Percentiles rank a stretch among this genome's conserved stretches.
Evolutionary conservation across 2,888 invertebrate genomes (phyloP).

Genomic region (Myopa tessellatipennis): DNA sequence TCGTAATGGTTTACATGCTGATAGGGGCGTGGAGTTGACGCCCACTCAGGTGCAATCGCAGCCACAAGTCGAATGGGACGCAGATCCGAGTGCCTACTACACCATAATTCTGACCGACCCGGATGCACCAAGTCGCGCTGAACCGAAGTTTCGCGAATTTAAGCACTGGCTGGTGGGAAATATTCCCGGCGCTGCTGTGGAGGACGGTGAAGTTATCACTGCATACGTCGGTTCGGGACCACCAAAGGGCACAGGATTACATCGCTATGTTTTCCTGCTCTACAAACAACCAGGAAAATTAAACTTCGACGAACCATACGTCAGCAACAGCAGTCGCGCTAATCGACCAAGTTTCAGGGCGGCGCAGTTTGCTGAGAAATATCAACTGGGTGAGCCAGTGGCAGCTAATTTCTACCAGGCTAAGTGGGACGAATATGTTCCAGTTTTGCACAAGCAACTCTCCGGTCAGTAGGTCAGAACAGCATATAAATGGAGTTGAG

Average conservation of each 20-base stretch:
- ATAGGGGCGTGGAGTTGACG: slow-evolving; percentile 78
- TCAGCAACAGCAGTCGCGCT: slow-evolving; percentile 66
- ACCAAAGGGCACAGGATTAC: slow-evolving; percentile 79
- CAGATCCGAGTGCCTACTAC: slow-evolving; percentile 59
- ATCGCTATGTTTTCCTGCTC: slow-evolving; percentile 83
- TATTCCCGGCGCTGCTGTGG: slow-evolving; percentile 79
- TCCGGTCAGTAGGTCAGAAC: slow-evolving; percentile 33
- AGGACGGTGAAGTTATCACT: slow-evolving; percentile 79
- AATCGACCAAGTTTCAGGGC: slow-evolving; percentile 75
- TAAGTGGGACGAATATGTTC: slow-evolving; percentile 85
- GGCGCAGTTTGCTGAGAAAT: slow-evolving; percentile 78
- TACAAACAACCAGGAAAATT: slow-evolving; percentile 75
- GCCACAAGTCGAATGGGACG: slow-evolving; percentile 60
- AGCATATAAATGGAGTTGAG: not conserved
- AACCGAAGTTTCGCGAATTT: slow-evolving; percentile 86
- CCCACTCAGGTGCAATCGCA: slow-evolving; percentile 72
- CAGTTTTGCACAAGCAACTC: slow-evolving; percentile 66
- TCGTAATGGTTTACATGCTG: slow-evolving; percentile 68
- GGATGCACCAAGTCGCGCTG: slow-evolving; percentile 86
- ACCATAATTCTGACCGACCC: slow-evolving; percentile 74
- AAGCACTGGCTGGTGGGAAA: slow-evolving; percentile 93
- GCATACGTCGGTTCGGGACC: slow-evolving; percentile 89
- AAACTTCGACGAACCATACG: slow-evolving; percentile 54
- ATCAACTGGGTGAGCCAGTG: slow-evolving; percentile 79
- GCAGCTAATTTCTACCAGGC: slow-evolving; percentile 87